Conservation (phyloP, 2,888 invertebrate species). For the Blomia tropicalis region DNA sequence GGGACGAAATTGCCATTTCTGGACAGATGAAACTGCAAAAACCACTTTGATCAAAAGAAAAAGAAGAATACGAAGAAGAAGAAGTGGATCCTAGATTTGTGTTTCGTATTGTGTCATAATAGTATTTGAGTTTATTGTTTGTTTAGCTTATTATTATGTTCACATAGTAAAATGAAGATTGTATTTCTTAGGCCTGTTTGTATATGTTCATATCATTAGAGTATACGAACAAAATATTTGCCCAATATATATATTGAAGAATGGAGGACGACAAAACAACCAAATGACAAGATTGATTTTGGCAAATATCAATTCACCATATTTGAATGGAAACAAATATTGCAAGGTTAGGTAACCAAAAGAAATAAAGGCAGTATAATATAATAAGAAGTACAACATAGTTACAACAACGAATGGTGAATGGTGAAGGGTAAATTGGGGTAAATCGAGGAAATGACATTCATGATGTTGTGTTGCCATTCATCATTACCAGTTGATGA, state of each 20-base stretch:
- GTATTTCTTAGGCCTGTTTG: background rate
- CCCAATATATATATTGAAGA: no score
- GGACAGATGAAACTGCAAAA: no score
- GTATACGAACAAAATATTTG: background rate
- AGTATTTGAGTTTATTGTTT: background rate
- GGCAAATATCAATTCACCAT: slow-evolving; percentile 1
- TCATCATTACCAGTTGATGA: no score
- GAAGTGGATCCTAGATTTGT: no score
- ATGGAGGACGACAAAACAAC: no score
- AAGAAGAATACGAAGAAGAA: background rate
- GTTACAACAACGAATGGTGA: background rate
- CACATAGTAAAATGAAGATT: no score
- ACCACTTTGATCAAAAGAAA: background rate
- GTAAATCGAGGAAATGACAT: background rate
- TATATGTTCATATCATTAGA: background rate
- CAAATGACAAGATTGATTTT: slow-evolving; percentile 12
- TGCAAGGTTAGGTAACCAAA: no score
- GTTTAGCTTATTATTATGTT: slow-evolving; percentile 9
- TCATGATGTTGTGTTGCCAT: no score
- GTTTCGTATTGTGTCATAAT: background rate
- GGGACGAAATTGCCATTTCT: no score
- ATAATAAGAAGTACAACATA: no score
- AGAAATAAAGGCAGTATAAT: no score
- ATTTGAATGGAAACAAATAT: background rate
- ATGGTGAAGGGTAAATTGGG: background rate